A percentile compares a stretch with the other conserved stretches of the same genome.
Evolutionary conservation across 2,797 vertebrate species (phyloP).

Genomic region (Mormyrus hasselquistii): DNA sequence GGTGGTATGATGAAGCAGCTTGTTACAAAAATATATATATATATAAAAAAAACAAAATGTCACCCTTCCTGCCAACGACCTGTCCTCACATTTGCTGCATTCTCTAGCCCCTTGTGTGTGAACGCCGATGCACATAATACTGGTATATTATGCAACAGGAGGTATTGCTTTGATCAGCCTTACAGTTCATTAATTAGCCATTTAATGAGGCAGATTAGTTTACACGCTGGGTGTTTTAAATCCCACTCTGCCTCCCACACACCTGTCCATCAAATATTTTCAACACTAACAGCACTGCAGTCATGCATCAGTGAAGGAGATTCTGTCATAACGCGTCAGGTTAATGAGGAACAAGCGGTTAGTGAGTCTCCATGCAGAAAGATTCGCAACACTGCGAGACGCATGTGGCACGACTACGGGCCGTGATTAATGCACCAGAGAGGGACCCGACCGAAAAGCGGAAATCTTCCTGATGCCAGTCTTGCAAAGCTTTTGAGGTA

Average conservation of each 20-base stretch:
- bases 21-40: neutral
- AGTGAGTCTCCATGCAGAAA: neutral
- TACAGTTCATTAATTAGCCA: constrained; percentile 44
- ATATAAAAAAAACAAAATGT: neutral
- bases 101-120: neutral
- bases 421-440: neutral
- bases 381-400: neutral
- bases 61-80: neutral
- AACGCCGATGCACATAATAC: neutral
- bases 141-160: constrained; percentile 27
- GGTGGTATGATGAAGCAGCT: neutral
- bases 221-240: neutral
- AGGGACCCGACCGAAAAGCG: neutral
- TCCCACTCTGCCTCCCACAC: neutral
- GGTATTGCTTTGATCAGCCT: constrained; percentile 35
- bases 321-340: neutral
- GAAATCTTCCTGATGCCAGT: neutral
- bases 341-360: neutral
- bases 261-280: neutral
- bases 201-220: neutral
- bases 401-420: neutral
- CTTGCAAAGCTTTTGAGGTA: neutral
- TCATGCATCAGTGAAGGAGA: neutral
- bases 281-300: neutral
- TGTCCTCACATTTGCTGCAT: neutral